These are phyloP conservation scores for Micrastur ruficollis DNA, from an alignment of 2,797 vertebrate species.

Conservation along the genomic window DNA sequence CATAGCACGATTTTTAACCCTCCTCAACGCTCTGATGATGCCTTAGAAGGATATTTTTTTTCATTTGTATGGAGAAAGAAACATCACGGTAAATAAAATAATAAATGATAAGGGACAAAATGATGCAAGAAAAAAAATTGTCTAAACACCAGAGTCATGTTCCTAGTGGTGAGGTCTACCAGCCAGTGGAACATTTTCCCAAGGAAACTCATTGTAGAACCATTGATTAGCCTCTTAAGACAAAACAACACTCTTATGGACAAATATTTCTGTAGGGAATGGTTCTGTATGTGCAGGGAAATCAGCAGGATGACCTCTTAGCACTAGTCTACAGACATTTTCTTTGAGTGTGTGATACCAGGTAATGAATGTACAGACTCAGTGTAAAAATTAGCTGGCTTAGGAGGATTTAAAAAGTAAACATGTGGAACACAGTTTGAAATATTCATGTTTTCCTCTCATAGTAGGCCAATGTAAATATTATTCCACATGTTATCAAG, in stretches of 20 bases:
- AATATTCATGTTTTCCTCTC: conserved; percentile 65
- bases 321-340: conserved; percentile 7
- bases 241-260: neutral
- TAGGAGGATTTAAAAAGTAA: conserved; percentile 72
- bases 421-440: conserved; percentile 68
- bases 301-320: conserved; percentile 24
- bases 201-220: neutral
- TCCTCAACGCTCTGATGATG: neutral
- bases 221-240: neutral
- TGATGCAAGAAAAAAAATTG: neutral
- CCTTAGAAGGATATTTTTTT: neutral
- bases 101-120: neutral
- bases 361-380: conserved; percentile 45
- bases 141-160: neutral
- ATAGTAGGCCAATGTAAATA: conserved; percentile 66
- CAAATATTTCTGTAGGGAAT: conserved; percentile 1
- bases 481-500: conserved; percentile 73
- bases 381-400: conserved; percentile 64
- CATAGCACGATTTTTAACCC: neutral
- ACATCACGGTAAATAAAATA: neutral
- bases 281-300: neutral
- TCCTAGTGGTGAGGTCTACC: neutral
- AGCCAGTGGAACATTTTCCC: neutral
- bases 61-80: neutral
- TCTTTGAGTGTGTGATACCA: conserved; percentile 26